phyloP scores from a whole-genome alignment of 2,113 vertebrate species.

The Amazona guildingii region DNA sequence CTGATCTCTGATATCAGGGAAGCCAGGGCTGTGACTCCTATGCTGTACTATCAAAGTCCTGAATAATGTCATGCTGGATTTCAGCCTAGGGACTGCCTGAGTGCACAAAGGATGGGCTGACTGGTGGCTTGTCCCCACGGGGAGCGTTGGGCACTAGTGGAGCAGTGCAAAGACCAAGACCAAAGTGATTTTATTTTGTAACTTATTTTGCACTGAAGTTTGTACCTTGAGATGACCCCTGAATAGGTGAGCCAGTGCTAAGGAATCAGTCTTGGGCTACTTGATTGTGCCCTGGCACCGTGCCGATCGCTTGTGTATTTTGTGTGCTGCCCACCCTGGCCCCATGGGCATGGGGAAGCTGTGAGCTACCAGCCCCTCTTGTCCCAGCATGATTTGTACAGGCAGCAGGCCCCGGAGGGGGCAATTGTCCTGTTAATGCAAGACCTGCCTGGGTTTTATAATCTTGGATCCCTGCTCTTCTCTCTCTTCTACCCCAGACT shows the following conservation, averaged over 20 bases:
- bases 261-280: not conserved
- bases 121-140: not conserved
- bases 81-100: not conserved
- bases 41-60: not conserved
- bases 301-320: not conserved
- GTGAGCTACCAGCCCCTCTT: not conserved
- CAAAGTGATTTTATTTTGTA: not conserved
- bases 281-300: not conserved
- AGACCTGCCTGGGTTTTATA: not conserved
- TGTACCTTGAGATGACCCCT: not conserved
- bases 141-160: not conserved
- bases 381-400: not conserved
- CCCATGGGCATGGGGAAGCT: not conserved
- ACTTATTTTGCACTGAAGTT: not conserved
- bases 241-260: not conserved
- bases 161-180: fast-evolving
- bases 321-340: not conserved
- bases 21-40: not conserved
- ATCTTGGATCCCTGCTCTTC: not conserved
- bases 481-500: not conserved
- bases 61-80: fast-evolving
- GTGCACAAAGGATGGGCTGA: not conserved
- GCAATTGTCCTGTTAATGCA: not conserved
- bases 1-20: too few species aligned
- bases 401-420: not conserved